phyloP scores from a whole-genome alignment of 2,888 invertebrate genomes.

The Watsonalla binaria region DNA sequence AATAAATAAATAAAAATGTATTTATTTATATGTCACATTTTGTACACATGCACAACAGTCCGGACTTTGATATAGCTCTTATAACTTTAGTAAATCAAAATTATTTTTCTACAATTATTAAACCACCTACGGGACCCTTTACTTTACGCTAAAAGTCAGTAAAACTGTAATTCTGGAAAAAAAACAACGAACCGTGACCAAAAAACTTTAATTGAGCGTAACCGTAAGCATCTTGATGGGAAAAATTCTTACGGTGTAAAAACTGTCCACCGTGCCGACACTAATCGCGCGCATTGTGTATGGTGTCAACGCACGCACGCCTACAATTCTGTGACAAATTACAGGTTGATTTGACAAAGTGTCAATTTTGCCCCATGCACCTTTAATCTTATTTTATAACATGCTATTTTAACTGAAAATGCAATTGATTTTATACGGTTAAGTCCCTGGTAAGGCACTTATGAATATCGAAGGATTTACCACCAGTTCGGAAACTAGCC shows the following conservation, averaged over 20 bases:
- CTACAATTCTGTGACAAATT: slow-evolving; percentile 33
- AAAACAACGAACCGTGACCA: background rate
- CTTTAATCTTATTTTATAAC: too few species aligned
- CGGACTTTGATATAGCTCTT: too few species aligned
- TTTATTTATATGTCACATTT: too few species aligned
- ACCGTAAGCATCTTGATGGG: slow-evolving; percentile 2
- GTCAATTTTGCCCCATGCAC: too few species aligned
- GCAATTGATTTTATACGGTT: too few species aligned
- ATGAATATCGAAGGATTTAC: too few species aligned
- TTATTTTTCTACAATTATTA: background rate
- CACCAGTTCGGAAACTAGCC: too few species aligned
- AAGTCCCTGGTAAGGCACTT: too few species aligned
- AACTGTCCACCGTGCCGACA: slow-evolving; percentile 16
- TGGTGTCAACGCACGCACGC: slow-evolving; percentile 38
- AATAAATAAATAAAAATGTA: too few species aligned
- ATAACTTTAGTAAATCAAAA: too few species aligned
- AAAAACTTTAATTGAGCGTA: slow-evolving; percentile 1
- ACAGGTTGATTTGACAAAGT: slow-evolving; percentile 8
- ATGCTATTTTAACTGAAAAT: too few species aligned
- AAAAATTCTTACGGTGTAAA: slow-evolving; percentile 10
- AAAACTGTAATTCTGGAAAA: background rate
- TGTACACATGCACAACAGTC: too few species aligned
- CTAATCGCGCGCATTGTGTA: slow-evolving; percentile 23
- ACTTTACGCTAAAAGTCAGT: background rate
- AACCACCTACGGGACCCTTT: background rate